phyloP scores from a whole-genome alignment of 2,797 vertebrate species.

The Neopelma chrysocephalum region DNA sequence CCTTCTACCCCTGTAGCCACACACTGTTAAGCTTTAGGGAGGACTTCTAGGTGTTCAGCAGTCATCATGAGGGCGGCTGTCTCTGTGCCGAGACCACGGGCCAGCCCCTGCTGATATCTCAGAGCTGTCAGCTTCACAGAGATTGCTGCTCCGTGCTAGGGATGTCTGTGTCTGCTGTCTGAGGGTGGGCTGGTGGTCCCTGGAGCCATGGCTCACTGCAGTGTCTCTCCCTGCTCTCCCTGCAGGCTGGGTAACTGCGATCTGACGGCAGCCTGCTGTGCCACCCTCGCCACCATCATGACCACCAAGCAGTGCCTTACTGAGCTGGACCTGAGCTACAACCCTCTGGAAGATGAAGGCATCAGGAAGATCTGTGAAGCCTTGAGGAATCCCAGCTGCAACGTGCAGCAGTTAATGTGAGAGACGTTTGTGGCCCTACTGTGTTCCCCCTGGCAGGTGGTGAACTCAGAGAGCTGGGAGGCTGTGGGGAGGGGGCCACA shows the following conservation, averaged over 20 bases:
- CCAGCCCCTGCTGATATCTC: background rate
- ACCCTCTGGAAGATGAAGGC: constrained; percentile 77
- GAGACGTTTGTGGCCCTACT: background rate
- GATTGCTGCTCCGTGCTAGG: background rate
- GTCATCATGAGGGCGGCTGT: accelerated
- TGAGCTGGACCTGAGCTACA: constrained; percentile 85
- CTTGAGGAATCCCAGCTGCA: constrained; percentile 77
- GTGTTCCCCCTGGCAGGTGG: background rate
- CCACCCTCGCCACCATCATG: constrained; percentile 75
- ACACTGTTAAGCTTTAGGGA: background rate
- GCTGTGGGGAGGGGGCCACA: accelerated
- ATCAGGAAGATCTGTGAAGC: constrained; percentile 79
- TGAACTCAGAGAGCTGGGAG: background rate
- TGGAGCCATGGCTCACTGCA: background rate
- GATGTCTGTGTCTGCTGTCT: background rate
- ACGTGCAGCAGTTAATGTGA: constrained; percentile 84
- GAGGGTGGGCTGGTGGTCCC: accelerated
- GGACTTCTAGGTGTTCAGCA: background rate
- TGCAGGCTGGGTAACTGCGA: constrained; percentile 82
- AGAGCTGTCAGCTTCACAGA: accelerated
- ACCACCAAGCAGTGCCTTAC: constrained; percentile 73
- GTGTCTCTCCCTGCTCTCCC: background rate
- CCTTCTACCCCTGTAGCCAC: background rate
- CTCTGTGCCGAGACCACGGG: background rate
- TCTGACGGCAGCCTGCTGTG: constrained; percentile 75